These are phyloP conservation scores for Theristicus caerulescens DNA, from an alignment of 2,113 vertebrate genomes.

Conservation along the genomic window DNA sequence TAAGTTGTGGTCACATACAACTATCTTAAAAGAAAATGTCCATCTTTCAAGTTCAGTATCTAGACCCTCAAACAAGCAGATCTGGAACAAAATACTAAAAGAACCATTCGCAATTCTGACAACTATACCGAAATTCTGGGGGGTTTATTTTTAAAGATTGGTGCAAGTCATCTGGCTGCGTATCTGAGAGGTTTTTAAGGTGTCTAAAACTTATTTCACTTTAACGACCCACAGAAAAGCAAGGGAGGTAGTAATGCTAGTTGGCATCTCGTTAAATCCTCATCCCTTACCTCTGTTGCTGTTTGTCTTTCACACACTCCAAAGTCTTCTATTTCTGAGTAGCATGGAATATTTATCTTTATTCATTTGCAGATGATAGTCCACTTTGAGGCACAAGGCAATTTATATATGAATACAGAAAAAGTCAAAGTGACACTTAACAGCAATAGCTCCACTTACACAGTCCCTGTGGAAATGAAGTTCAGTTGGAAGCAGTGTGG, in stretches of 20 bases:
- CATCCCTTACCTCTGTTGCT: not conserved
- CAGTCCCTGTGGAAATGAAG: not conserved
- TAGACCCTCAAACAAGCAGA: not conserved
- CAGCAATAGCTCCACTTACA: not conserved
- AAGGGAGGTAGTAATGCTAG: not conserved
- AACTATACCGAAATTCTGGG: not conserved
- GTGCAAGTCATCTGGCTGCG: not conserved
- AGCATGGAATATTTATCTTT: not conserved
- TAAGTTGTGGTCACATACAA: not conserved
- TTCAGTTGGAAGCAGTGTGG: not conserved
- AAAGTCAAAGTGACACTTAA: slow-evolving; percentile 18
- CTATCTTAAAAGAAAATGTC: not conserved
- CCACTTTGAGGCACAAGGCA: slow-evolving; percentile 12
- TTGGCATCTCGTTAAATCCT: slow-evolving; percentile 5
- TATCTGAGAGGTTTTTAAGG: not conserved
- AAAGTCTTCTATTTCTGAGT: slow-evolving; percentile 20
- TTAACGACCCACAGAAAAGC: not conserved
- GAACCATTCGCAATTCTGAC: not conserved
- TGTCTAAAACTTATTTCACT: not conserved
- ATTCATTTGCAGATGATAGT: slow-evolving; percentile 10
- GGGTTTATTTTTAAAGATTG: not conserved
- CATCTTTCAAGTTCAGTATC: not conserved
- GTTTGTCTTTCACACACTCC: not conserved
- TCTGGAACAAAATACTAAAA: not conserved
- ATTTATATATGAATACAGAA: not conserved